Conservation (phyloP, 1,140 invertebrate species). For the Drosophila punjabiensis region DNA sequence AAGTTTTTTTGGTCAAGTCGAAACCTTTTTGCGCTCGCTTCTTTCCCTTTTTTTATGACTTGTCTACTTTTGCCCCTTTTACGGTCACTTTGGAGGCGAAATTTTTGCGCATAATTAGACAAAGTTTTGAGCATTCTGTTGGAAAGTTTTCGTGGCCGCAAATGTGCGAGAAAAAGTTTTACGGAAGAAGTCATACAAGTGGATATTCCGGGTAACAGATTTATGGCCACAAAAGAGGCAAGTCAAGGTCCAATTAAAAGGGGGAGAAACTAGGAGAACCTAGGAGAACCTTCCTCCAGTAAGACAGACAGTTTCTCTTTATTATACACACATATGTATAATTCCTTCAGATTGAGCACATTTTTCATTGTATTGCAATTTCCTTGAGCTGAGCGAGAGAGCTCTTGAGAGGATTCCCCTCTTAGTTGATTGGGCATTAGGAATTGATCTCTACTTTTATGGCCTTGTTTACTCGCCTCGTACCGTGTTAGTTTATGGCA, state of each 20-base stretch:
- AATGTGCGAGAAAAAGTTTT: conserved; percentile 65
- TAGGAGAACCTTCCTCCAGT: not conserved
- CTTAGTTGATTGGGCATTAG: conserved; percentile 80
- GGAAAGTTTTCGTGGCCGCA: conserved; percentile 66
- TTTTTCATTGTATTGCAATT: conserved; percentile 67
- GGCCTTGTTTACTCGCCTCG: conserved; percentile 65
- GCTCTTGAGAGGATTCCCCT: conserved; percentile 55
- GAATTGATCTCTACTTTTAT: conserved; percentile 80
- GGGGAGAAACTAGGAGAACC: not conserved
- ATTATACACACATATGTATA: not conserved
- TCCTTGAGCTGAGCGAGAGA: conserved; percentile 24
- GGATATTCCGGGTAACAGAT: conserved; percentile 32
- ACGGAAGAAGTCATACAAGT: conserved; percentile 30
- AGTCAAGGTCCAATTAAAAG: not conserved
- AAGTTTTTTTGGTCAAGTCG: conserved; percentile 44
- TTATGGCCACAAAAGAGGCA: conserved; percentile 16
- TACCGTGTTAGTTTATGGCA: conserved; percentile 71
- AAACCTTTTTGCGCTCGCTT: conserved; percentile 35
- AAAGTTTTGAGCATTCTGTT: conserved; percentile 61
- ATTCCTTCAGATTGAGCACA: not conserved
- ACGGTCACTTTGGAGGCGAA: conserved; percentile 69
- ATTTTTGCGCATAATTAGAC: conserved; percentile 83
- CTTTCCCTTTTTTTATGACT: conserved; percentile 31
- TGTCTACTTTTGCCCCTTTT: conserved; percentile 56
- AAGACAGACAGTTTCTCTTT: not conserved